phyloP scores from a whole-genome alignment of 2,888 invertebrate genomes.

The Rotaria macrura region DNA sequence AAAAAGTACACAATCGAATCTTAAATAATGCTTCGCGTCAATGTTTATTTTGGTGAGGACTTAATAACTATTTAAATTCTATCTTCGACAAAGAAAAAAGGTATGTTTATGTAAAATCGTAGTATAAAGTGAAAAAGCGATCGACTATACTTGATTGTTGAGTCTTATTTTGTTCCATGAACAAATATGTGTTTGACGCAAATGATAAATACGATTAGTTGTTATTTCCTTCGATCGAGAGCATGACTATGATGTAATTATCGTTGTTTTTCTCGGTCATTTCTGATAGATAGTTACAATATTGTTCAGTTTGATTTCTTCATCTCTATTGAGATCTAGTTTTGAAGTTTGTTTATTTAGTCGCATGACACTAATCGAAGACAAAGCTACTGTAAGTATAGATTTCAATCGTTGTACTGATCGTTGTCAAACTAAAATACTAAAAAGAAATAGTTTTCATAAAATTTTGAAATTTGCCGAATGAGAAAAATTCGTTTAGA shows the following conservation, averaged over 20 bases:
- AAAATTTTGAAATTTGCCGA: too few species aligned
- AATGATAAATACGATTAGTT: background rate
- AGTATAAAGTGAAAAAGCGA: background rate
- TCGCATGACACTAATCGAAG: too few species aligned
- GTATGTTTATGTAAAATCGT: background rate
- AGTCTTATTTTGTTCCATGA: background rate
- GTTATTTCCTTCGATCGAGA: background rate
- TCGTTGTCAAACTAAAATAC: too few species aligned
- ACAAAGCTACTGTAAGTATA: too few species aligned
- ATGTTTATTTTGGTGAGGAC: background rate
- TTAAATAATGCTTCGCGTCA: too few species aligned
- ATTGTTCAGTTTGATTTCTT: too few species aligned
- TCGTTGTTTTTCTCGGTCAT: background rate
- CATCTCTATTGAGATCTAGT: too few species aligned
- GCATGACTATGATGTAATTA: background rate
- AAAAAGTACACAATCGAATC: too few species aligned
- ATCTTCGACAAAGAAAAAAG: background rate
- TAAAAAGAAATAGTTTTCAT: too few species aligned
- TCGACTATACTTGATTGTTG: background rate
- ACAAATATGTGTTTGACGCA: background rate
- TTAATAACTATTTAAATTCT: background rate
- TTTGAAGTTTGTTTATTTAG: too few species aligned
- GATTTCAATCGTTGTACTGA: too few species aligned
- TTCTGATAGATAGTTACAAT: background rate
- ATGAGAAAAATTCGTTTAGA: too few species aligned